These are phyloP conservation scores for Lordiphosa mommai DNA, from an alignment of 1,140 invertebrate species.

Conservation along the genomic window DNA sequence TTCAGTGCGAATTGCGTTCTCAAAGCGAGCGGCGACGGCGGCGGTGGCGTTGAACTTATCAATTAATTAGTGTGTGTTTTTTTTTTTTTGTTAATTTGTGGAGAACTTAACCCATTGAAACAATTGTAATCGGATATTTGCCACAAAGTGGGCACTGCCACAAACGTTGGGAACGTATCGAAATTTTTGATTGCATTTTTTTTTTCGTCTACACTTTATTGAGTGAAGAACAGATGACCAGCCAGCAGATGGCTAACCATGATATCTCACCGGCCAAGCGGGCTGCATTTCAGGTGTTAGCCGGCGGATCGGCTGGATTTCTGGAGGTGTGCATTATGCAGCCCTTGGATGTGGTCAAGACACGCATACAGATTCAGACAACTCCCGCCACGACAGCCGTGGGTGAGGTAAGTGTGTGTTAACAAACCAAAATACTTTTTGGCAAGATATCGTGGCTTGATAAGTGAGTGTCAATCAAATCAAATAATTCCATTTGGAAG, in stretches of 20 bases:
- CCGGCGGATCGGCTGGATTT: slow-evolving; percentile 95
- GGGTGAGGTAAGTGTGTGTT: slow-evolving; percentile 38
- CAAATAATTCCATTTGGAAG: slow-evolving; percentile 2
- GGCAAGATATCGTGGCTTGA: too few species aligned
- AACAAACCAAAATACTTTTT: slow-evolving; percentile 3
- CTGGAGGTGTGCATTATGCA: slow-evolving; percentile 98
- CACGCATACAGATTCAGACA: slow-evolving; percentile 89
- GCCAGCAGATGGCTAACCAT: background rate
- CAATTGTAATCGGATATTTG: too few species aligned
- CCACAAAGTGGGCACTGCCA: too few species aligned
- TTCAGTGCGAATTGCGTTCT: slow-evolving; percentile 63
- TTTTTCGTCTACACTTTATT: background rate
- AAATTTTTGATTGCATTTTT: background rate
- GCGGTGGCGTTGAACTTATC: slow-evolving; percentile 1
- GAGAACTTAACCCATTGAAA: too few species aligned
- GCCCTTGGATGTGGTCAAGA: slow-evolving; percentile 95
- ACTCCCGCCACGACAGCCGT: slow-evolving; percentile 56
- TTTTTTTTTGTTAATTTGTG: background rate
- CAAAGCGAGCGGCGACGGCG: slow-evolving; percentile 40
- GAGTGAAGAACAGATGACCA: background rate
- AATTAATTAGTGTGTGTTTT: slow-evolving; percentile 1
- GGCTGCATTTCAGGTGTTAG: slow-evolving; percentile 90
- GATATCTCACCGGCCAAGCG: slow-evolving; percentile 82
- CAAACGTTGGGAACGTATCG: too few species aligned
- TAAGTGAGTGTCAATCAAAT: too few species aligned